These are phyloP conservation scores for Rhyacichthys aspro DNA, from an alignment of 2,797 vertebrate species.

Conservation along the genomic window DNA sequence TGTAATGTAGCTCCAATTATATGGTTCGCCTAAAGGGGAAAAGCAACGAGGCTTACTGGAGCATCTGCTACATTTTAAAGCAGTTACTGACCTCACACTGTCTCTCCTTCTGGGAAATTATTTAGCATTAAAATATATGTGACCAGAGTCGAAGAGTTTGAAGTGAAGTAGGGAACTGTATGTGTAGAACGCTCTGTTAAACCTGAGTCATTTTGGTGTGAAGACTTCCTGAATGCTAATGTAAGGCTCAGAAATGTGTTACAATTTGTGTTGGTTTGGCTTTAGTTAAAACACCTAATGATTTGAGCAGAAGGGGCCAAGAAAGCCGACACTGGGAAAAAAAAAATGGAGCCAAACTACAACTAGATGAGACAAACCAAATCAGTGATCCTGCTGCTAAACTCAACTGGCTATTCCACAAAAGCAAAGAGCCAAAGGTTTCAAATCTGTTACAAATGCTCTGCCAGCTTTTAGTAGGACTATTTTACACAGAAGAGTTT, in stretches of 20 bases:
- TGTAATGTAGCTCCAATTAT: constrained; percentile 67
- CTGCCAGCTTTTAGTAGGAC: no score
- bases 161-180: no score
- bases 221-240: no score
- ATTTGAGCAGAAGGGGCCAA: not conserved
- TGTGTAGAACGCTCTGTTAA: no score
- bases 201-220: no score
- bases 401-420: no score
- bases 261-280: not conserved
- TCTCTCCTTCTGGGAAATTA: constrained; percentile 44
- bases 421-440: no score
- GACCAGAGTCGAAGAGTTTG: not conserved
- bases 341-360: no score
- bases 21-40: constrained; percentile 62
- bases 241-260: not conserved
- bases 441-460: no score
- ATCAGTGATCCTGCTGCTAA: no score
- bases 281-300: not conserved
- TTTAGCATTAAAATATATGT: constrained; percentile 53
- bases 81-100: constrained; percentile 56
- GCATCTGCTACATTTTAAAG: constrained; percentile 67
- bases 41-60: constrained; percentile 59
- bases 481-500: no score
- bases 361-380: no score
- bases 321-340: not conserved